Evolutionary conservation across 1,140 invertebrate species (phyloP).

Genomic region (Varroa destructor): DNA sequence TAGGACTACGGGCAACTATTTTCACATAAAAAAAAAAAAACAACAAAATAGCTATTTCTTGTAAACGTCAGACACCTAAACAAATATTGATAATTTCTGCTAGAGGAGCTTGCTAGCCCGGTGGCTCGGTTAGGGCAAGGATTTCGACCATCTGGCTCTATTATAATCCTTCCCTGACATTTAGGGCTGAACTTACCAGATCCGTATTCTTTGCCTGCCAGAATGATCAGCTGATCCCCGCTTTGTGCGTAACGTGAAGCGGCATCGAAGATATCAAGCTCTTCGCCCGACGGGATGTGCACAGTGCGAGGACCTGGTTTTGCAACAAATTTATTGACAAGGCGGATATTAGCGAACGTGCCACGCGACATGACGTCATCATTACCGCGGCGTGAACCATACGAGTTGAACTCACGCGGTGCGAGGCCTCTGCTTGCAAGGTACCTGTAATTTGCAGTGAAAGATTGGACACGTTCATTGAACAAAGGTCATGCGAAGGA

Average conservation of each 20-base stretch:
- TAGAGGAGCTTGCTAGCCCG: too few relatives aligned
- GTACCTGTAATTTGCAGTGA: constrained; percentile 30
- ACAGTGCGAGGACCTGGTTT: constrained; percentile 73
- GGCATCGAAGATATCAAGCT: constrained; percentile 92
- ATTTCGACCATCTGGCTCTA: too few relatives aligned
- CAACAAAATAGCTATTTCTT: too few relatives aligned
- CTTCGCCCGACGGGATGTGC: constrained; percentile 71
- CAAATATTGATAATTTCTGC: too few relatives aligned
- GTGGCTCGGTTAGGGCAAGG: too few relatives aligned
- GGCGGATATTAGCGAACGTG: constrained; percentile 93
- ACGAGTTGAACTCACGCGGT: constrained; percentile 91
- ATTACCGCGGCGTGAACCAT: constrained; percentile 87
- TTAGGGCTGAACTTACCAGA: constrained; percentile 48
- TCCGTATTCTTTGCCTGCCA: constrained; percentile 95
- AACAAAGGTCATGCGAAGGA: too few relatives aligned
- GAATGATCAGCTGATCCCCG: constrained; percentile 58
- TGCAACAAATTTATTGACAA: constrained; percentile 78
- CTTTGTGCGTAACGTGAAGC: constrained; percentile 65
- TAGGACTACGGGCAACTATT: too few relatives aligned
- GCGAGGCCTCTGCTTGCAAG: constrained; percentile 51
- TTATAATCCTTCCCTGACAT: too few relatives aligned
- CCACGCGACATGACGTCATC: constrained; percentile 92
- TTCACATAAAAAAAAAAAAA: too few relatives aligned
- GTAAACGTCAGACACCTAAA: too few relatives aligned
- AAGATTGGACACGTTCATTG: too few relatives aligned